phyloP scores from a whole-genome alignment of 2,113 vertebrate genomes.

The Ailurus styani region DNA sequence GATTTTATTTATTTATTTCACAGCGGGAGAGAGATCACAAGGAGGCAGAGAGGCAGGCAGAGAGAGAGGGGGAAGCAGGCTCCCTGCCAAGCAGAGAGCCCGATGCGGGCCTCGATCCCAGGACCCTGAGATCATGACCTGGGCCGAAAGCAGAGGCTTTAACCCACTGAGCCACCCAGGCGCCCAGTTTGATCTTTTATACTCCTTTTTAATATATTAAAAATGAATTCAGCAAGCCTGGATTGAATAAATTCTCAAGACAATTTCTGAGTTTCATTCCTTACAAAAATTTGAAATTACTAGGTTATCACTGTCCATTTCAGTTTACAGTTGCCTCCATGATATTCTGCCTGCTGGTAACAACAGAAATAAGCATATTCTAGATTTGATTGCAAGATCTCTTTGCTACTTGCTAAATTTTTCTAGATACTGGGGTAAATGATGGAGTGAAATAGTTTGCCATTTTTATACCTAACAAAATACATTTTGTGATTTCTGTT shows the following conservation, averaged over 20 bases:
- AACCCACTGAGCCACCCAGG: no score
- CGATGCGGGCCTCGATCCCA: no score
- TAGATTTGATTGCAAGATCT: background rate
- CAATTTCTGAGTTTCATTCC: background rate
- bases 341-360: background rate
- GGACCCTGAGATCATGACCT: no score
- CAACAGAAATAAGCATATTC: background rate
- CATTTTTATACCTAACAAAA: background rate
- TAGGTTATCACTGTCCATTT: background rate
- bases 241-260: background rate
- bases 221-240: background rate
- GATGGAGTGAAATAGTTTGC: background rate
- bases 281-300: background rate
- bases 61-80: no score
- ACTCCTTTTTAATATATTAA: background rate
- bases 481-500: background rate
- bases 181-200: background rate
- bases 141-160: no score
- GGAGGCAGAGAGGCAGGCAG: no score
- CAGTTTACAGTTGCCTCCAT: background rate
- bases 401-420: conserved; percentile 9
- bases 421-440: background rate
- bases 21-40: no score
- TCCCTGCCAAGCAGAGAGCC: no score
- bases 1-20: no score